Conservation (phyloP, 2,113 vertebrate genomes). For the Tachysurus fulvidraco region DNA sequence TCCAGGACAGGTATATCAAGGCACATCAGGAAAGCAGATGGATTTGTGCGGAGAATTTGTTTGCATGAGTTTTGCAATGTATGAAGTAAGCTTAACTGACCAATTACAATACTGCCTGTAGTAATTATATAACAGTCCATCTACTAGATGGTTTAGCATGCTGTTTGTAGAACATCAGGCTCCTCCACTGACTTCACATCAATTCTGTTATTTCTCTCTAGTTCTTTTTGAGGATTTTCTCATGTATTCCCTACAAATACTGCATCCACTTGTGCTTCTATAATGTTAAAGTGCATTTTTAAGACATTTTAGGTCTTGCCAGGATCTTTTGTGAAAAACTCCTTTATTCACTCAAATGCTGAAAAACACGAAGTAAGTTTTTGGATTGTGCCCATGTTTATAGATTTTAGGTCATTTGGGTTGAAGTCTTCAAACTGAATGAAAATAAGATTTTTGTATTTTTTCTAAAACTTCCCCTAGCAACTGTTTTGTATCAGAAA, state of each 20-base stretch:
- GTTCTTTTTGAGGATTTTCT: neutral
- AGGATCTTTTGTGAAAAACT: neutral
- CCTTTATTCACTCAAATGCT: neutral
- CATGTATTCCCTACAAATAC: neutral
- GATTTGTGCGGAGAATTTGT: neutral
- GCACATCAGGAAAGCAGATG: neutral
- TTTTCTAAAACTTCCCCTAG: neutral
- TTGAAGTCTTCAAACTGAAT: neutral
- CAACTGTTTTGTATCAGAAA: slow-evolving; percentile 5
- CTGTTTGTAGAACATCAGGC: neutral
- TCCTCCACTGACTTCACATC: neutral
- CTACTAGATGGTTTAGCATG: neutral
- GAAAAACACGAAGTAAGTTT: neutral
- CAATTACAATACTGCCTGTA: neutral
- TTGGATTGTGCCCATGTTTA: neutral
- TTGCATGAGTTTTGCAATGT: too few species aligned
- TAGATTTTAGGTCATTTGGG: neutral
- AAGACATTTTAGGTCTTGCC: neutral
- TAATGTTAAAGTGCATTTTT: neutral
- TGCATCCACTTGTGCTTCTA: neutral
- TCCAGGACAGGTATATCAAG: too few species aligned
- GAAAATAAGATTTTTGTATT: neutral
- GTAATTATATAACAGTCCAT: neutral
- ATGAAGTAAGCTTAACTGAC: neutral
- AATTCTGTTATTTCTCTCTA: neutral